A percentile compares a stretch with the other conserved stretches of the same genome.
phyloP scores from a whole-genome alignment of 2,888 invertebrate genomes.

The Acanthosoma haemorrhoidale region DNA sequence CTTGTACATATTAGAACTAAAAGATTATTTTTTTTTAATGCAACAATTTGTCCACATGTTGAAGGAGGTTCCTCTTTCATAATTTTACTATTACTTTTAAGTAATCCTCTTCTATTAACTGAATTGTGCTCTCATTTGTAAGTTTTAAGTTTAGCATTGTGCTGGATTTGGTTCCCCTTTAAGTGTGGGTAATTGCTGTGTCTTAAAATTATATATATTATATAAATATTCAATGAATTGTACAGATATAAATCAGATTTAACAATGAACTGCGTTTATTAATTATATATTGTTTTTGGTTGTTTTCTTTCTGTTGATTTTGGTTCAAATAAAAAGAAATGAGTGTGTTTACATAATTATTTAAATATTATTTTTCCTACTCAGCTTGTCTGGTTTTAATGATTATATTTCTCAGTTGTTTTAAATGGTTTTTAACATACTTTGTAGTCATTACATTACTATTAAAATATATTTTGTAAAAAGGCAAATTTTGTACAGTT shows the following conservation, averaged over 20 bases:
- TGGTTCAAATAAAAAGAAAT: slow-evolving; percentile 38
- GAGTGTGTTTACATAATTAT: slow-evolving; percentile 37
- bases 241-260: slow-evolving; percentile 38
- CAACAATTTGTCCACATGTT: slow-evolving; percentile 9
- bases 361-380: slow-evolving; percentile 28
- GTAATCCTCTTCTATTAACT: background rate
- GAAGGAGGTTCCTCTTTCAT: slow-evolving; percentile 10
- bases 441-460: slow-evolving; percentile 22
- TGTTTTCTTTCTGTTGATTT: slow-evolving; percentile 38
- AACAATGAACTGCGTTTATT: slow-evolving; percentile 33
- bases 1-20: slow-evolving; percentile 23
- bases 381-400: slow-evolving; percentile 19
- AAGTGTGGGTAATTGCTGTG: slow-evolving; percentile 34
- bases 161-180: slow-evolving; percentile 24
- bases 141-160: slow-evolving; percentile 38
- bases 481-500: slow-evolving; percentile 15
- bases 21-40: slow-evolving; percentile 16
- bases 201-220: slow-evolving; percentile 35
- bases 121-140: background rate
- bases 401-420: slow-evolving; percentile 25
- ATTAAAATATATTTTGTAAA: slow-evolving; percentile 28
- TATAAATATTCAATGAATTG: slow-evolving; percentile 35
- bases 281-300: slow-evolving; percentile 36
- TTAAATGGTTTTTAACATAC: slow-evolving; percentile 2
- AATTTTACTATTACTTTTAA: background rate